These are phyloP conservation scores for Aurelia sp. DNA, from an alignment of 30 jellyfish, hydroid and myxozoan genomes.

Conservation along the genomic window DNA sequence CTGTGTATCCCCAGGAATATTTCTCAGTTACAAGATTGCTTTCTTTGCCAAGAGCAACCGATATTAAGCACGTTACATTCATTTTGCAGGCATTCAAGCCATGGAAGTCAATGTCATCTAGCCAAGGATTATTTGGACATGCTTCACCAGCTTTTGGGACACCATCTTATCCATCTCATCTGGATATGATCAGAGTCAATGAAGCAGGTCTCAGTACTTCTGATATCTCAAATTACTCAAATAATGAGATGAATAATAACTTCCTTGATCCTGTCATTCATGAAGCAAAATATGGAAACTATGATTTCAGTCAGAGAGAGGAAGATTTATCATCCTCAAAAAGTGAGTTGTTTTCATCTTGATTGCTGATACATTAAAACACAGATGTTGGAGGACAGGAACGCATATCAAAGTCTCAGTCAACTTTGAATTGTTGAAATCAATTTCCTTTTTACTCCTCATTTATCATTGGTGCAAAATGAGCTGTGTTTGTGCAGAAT, in stretches of 20 bases:
- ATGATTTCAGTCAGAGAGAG: background rate
- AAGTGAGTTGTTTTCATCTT: constrained; percentile 11
- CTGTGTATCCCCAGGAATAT: no score
- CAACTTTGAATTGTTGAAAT: no score
- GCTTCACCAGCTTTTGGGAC: constrained; percentile 68
- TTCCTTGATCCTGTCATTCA: constrained; percentile 10
- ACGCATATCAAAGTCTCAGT: no score
- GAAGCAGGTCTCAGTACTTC: constrained; percentile 47
- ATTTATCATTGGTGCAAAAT: no score
- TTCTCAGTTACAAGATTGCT: no score
- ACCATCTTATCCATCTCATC: constrained; percentile 55
- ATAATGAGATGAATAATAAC: constrained; percentile 24
- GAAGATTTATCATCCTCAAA: constrained; percentile 18
- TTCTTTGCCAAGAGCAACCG: no score
- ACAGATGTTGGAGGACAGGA: no score
- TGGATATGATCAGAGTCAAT: constrained; percentile 40
- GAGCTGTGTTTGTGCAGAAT: no score
- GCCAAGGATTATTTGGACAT: constrained; percentile 37
- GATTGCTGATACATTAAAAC: no score
- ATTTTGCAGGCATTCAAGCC: constrained; percentile 27
- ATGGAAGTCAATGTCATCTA: constrained; percentile 63
- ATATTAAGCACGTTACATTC: background rate
- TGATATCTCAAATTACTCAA: constrained; percentile 27
- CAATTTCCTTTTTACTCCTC: no score
- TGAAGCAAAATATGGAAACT: constrained; percentile 4